Conservation (phyloP, 2,888 invertebrate species). For the Stratiomys singularior region DNA sequence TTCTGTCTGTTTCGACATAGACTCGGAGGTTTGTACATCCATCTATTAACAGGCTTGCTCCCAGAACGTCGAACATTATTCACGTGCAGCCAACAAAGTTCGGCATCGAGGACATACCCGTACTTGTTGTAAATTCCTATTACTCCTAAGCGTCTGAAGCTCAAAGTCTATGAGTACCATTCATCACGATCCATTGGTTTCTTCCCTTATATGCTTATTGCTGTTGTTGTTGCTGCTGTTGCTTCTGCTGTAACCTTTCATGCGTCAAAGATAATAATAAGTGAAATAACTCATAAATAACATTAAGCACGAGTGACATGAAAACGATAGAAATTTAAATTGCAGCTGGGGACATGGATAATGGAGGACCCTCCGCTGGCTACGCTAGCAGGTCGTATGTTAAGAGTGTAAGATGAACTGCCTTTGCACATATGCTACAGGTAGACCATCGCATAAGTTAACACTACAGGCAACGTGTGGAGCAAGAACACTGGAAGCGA, state of each 20-base stretch:
- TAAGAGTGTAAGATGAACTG: not conserved
- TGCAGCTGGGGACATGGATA: not conserved
- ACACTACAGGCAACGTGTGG: too few relatives aligned
- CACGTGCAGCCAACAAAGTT: too few relatives aligned
- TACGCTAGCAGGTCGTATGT: not conserved
- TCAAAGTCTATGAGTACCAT: not conserved
- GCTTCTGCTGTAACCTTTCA: not conserved
- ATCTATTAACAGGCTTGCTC: not conserved
- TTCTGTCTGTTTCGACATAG: not conserved
- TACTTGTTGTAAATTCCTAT: not conserved
- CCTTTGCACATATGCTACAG: not conserved
- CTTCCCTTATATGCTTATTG: not conserved
- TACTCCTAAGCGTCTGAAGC: not conserved
- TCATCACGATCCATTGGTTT: constrained; percentile 13
- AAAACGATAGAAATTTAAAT: not conserved
- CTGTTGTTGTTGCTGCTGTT: too few relatives aligned
- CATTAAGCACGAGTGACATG: constrained; percentile 3
- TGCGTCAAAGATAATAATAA: constrained; percentile 24
- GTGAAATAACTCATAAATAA: constrained; percentile 36
- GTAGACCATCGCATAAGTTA: not conserved
- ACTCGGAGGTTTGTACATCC: not conserved
- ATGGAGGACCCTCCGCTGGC: not conserved
- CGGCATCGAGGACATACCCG: not conserved
- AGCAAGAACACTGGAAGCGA: too few relatives aligned
- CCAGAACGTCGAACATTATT: too few relatives aligned